Conservation (phyloP, 2,797 vertebrate genomes). For the Holocentrus rufus region DNA sequence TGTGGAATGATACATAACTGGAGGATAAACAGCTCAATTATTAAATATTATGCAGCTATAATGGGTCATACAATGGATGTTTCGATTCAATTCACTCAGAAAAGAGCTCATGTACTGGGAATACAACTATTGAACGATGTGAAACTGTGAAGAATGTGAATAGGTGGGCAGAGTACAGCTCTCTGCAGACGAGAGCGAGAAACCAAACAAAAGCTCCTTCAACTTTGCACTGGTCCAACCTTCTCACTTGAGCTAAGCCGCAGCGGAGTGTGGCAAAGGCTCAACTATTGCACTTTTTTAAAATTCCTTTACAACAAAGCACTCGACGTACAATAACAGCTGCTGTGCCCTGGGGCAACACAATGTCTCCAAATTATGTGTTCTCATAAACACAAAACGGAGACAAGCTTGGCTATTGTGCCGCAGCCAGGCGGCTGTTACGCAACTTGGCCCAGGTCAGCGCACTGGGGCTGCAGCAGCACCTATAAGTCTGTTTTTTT, state of each 20-base stretch:
- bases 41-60: neutral
- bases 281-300: conserved; percentile 27
- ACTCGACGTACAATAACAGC: conserved; percentile 27
- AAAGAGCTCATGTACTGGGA: neutral
- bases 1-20: neutral
- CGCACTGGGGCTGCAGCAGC: neutral
- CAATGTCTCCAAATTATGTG: conserved; percentile 28
- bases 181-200: conserved; percentile 6
- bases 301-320: conserved; percentile 37
- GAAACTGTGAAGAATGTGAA: conserved; percentile 23
- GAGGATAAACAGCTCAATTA: neutral
- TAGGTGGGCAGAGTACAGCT: conserved; percentile 23
- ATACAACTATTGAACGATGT: conserved; percentile 5
- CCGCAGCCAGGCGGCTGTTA: conserved; percentile 36
- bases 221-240: conserved; percentile 19
- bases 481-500: neutral
- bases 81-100: conserved; percentile 7
- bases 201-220: conserved; percentile 47
- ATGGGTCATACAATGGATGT: neutral
- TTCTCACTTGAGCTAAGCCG: conserved; percentile 4
- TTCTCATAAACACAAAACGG: conserved; percentile 51
- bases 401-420: conserved; percentile 14
- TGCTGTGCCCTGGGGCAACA: neutral
- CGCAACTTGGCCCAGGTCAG: conserved; percentile 21
- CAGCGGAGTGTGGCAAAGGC: conserved; percentile 3